Percentiles rank a stretch among this genome's conserved stretches.
Conservation (phyloP, 2,888 invertebrate genomes). For the Erpobdella octoculata region DNA sequence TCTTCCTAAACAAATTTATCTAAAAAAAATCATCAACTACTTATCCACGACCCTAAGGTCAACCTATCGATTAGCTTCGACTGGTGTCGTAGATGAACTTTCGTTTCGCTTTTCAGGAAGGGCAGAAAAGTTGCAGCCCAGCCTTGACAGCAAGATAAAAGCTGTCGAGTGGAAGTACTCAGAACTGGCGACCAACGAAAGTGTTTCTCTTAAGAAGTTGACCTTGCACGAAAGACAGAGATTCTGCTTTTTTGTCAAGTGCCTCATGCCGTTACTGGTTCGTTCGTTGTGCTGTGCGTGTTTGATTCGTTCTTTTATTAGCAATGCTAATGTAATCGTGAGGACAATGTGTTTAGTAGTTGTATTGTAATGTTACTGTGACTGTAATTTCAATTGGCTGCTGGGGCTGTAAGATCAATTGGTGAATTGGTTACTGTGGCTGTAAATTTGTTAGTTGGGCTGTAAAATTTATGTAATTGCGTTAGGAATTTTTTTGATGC, state of each 20-base stretch:
- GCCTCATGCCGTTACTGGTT: conserved; percentile 19
- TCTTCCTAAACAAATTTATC: too few relatives aligned
- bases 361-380: not conserved
- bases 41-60: too few relatives aligned
- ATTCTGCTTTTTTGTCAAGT: conserved; percentile 23
- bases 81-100: too few relatives aligned
- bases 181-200: conserved; percentile 21
- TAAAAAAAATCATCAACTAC: too few relatives aligned
- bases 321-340: not conserved
- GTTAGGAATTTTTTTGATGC: too few relatives aligned
- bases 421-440: not conserved
- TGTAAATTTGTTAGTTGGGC: not conserved
- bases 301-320: not conserved
- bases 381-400: not conserved
- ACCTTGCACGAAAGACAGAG: conserved; percentile 21
- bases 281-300: not conserved
- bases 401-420: not conserved
- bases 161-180: conserved; percentile 19
- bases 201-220: conserved; percentile 22
- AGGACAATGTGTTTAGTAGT: not conserved
- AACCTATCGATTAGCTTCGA: too few relatives aligned
- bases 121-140: conserved; percentile 20
- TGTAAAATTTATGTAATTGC: too few relatives aligned
- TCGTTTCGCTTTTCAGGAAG: too few relatives aligned
- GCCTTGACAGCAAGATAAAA: conserved; percentile 21